A percentile compares a stretch with the other conserved stretches of the same genome.
Conservation (phyloP, 2,888 invertebrate species). For the Steromphala cineraria region DNA sequence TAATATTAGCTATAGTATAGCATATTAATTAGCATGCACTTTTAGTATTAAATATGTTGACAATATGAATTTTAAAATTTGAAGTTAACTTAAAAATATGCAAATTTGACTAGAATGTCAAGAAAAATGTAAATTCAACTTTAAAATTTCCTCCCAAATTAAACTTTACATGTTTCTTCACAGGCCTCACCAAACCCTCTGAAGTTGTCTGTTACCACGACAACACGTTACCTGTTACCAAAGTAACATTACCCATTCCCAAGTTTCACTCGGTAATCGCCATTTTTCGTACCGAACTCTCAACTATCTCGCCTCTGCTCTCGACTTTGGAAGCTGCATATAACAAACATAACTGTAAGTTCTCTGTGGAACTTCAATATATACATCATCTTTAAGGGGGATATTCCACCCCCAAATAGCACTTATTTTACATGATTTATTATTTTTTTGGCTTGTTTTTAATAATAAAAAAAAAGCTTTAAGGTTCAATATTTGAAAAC, state of each 20-base stretch:
- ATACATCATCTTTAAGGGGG: background rate
- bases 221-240: constrained; percentile 6
- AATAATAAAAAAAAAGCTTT: background rate
- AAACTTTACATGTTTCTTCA: background rate
- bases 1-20: too few relatives aligned
- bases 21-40: too few relatives aligned
- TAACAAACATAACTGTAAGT: background rate
- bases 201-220: background rate
- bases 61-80: too few relatives aligned
- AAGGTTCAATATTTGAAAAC: background rate
- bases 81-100: too few relatives aligned
- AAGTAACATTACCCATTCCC: constrained; percentile 2
- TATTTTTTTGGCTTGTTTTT: too few relatives aligned
- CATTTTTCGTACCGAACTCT: background rate
- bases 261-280: background rate
- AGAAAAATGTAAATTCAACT: too few relatives aligned
- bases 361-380: constrained; percentile 11
- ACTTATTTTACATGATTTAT: background rate
- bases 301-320: background rate
- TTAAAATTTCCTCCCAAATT: too few relatives aligned
- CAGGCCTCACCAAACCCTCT: background rate
- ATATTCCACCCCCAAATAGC: constrained; percentile 7
- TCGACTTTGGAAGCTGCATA: background rate
- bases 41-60: too few relatives aligned
- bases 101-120: too few relatives aligned